Base-by-base conservation (phyloP, 1,140 invertebrate genomes). In the Drosophila pectinifera region DNA sequence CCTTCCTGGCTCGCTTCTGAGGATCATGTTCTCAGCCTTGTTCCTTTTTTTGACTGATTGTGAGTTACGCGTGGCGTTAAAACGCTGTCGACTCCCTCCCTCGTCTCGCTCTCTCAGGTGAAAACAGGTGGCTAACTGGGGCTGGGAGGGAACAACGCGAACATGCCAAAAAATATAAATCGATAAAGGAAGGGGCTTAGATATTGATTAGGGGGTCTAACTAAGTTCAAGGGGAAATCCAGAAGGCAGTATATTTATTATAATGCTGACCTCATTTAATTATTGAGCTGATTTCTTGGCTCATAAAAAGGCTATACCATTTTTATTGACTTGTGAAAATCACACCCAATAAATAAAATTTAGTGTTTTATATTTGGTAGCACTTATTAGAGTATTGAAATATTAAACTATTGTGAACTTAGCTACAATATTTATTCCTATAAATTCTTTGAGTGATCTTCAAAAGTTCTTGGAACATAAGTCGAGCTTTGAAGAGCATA, bases 41-140 rank as follows among this genome's bases (percentile, higher is more conserved):
- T 26, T 24, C 31, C 31, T 45, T 38, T 28, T 57, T 41, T 54
- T 48, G 24, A 31, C 16, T 28, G 16, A 59, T 36, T 51, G 49
- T n/a, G 11, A 39, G 82, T 68, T 68, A 72, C 83, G 83, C 76
- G 83, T 88, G 83, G 83, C 65, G 31, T 68, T 77, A 76, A 84
- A 84, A 69, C 73, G 82, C 68, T 76, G 76, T 56, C 63, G 38
- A 84, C 81, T 84, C 81, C 81, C 80, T 68, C 65, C 75, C 75
- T 64, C 72, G 45, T 80, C 80, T 64, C 65, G 76, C 76, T 64
- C 73, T 42, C 64, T 58, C 6, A 70, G 75, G 70, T 79, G 79
- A 69, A 80, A 88, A 89, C 83, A 88, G 84, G 83, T 85, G 83
- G 56, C 67, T 26, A 77, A 38, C 57, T 54, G 80, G 59, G 39